phyloP scores from a whole-genome alignment of 2,888 invertebrate genomes.

The Cantharis flavilabris region DNA sequence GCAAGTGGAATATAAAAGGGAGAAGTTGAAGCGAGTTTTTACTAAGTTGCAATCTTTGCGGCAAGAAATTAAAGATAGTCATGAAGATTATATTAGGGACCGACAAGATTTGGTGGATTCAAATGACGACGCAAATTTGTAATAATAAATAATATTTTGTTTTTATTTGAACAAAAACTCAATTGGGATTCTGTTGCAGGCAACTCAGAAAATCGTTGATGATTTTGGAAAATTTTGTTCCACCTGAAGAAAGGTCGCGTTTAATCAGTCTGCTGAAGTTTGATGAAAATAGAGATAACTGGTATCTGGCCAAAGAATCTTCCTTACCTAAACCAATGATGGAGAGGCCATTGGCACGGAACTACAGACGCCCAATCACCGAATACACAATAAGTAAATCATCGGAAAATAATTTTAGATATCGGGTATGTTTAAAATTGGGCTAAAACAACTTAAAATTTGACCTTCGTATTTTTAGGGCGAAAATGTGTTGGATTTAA shows the following conservation, averaged over 20 bases:
- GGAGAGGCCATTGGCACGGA: slow-evolving; percentile 50
- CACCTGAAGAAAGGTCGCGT: slow-evolving; percentile 77
- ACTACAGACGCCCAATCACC: slow-evolving; percentile 51
- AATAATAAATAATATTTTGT: slow-evolving; percentile 27
- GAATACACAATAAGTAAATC: slow-evolving; percentile 49
- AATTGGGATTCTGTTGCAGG: slow-evolving; percentile 48
- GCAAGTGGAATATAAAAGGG: slow-evolving; percentile 95
- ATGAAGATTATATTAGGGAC: slow-evolving; percentile 89
- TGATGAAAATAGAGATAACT: slow-evolving; percentile 83
- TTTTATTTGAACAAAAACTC: neutral
- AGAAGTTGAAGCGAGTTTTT: slow-evolving; percentile 89
- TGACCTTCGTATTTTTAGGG: slow-evolving; percentile 40
- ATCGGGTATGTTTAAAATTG: slow-evolving; percentile 44
- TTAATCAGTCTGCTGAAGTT: slow-evolving; percentile 74
- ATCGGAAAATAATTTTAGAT: slow-evolving; percentile 39
- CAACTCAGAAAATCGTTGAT: slow-evolving; percentile 88
- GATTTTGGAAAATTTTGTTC: slow-evolving; percentile 89
- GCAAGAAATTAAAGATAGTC: slow-evolving; percentile 79
- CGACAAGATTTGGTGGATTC: slow-evolving; percentile 89
- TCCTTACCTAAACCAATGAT: neutral
- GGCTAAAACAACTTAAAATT: neutral
- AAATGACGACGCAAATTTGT: slow-evolving; percentile 86
- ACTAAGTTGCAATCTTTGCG: slow-evolving; percentile 76
- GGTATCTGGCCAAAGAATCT: slow-evolving; percentile 58
- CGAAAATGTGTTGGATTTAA: slow-evolving; percentile 76